Conservation (phyloP, 1,140 invertebrate species). For the Procambarus virginalis region DNA sequence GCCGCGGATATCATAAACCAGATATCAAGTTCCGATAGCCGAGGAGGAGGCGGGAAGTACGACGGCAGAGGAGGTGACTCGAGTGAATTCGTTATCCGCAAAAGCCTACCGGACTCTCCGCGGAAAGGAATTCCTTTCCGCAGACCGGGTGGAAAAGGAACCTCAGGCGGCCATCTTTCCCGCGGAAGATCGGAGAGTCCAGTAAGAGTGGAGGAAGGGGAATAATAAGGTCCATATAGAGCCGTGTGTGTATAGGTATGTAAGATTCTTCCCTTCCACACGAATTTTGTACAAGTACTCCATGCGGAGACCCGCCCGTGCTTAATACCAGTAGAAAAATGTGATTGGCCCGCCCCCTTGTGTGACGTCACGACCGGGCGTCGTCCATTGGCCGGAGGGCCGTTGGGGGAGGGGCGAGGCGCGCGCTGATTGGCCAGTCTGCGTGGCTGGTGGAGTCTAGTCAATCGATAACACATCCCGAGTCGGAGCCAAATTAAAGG, state of each 20-base stretch:
- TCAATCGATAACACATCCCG: conserved; percentile 74
- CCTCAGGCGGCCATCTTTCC: not conserved
- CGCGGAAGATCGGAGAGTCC: not conserved
- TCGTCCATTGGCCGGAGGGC: conserved; percentile 39
- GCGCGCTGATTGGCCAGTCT: conserved; percentile 65
- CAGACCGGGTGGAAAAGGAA: not conserved
- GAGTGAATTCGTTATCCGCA: not conserved
- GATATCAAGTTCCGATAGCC: not conserved
- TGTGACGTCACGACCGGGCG: conserved; percentile 53
- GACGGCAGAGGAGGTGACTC: not conserved
- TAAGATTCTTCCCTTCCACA: conserved; percentile 53
- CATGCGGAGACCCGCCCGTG: conserved; percentile 14
- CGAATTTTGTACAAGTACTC: conserved; percentile 34
- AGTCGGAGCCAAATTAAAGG: conserved; percentile 72
- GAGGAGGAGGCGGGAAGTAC: not conserved
- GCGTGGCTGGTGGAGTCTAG: conserved; percentile 65
- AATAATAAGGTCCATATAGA: conserved; percentile 8
- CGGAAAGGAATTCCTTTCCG: not conserved
- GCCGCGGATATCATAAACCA: not conserved
- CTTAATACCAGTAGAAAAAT: conserved; percentile 63
- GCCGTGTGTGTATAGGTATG: conserved; percentile 52
- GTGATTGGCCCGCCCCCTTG: conserved; percentile 49
- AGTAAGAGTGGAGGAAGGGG: not conserved
- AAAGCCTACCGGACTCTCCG: not conserved
- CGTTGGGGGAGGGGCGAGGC: conserved; percentile 41